Evolutionary conservation across 2,888 invertebrate species (phyloP).

Genomic region (Macrosiphum euphorbiae): DNA sequence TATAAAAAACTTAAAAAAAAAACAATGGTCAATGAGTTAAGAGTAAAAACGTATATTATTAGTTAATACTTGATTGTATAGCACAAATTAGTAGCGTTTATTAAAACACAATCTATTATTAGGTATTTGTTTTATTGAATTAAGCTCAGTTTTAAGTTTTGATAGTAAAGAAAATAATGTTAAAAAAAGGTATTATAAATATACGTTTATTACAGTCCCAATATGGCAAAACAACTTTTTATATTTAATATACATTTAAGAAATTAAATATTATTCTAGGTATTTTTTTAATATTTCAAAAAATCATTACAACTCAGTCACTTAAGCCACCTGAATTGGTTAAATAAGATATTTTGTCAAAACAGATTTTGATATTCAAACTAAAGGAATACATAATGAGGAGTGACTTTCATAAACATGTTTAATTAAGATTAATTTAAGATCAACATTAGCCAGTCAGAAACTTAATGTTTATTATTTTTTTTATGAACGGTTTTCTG

Average conservation of each 20-base stretch:
- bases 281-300: neutral
- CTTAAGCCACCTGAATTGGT: neutral
- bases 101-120: neutral
- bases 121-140: neutral
- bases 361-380: neutral
- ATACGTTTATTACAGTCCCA: neutral
- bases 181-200: neutral
- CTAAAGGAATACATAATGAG: neutral
- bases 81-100: neutral
- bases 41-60: too few species aligned
- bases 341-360: neutral
- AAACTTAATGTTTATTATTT: neutral
- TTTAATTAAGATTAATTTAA: neutral
- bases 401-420: neutral
- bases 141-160: neutral
- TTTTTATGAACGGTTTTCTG: neutral
- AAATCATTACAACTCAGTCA: neutral
- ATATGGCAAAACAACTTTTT: neutral
- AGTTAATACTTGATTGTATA: too few species aligned
- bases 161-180: neutral
- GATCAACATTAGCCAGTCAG: neutral
- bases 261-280: neutral
- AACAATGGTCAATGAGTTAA: too few species aligned
- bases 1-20: too few species aligned
- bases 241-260: neutral